A percentile compares a stretch with the other conserved stretches of the same genome.
Conservation (phyloP, 2,113 vertebrate species). For the Hylia prasina region DNA sequence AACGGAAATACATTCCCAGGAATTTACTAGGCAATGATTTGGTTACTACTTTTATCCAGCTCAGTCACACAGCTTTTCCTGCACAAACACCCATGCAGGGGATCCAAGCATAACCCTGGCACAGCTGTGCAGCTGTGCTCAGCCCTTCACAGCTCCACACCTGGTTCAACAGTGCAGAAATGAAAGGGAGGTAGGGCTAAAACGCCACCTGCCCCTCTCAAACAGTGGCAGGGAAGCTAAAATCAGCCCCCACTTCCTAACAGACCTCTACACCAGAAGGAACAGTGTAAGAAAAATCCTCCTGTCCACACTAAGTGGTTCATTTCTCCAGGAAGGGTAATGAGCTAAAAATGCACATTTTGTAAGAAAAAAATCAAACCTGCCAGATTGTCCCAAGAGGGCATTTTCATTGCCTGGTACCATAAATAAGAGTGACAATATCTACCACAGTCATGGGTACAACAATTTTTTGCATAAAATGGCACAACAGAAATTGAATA, state of each 20-base stretch:
- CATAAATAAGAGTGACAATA: background rate
- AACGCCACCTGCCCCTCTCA: background rate
- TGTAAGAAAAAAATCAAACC: background rate
- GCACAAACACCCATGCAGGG: background rate
- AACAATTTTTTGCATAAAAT: background rate
- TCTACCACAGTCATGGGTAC: background rate
- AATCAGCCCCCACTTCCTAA: background rate
- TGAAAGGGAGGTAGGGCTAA: background rate
- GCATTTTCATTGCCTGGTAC: background rate
- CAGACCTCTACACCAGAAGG: background rate
- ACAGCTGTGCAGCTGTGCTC: background rate
- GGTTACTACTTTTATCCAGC: background rate
- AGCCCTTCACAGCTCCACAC: background rate
- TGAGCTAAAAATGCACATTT: background rate
- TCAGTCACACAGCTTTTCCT: background rate
- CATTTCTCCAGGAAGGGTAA: background rate
- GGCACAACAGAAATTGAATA: background rate
- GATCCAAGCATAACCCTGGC: background rate
- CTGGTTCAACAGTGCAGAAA: background rate
- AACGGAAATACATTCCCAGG: background rate
- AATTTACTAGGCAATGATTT: background rate
- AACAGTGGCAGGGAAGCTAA: background rate
- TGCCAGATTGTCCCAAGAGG: background rate
- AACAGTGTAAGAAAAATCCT: background rate
- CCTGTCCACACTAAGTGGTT: background rate